Evolutionary conservation across 2,797 vertebrate genomes (phyloP).

Genomic region (Lates japonicus): DNA sequence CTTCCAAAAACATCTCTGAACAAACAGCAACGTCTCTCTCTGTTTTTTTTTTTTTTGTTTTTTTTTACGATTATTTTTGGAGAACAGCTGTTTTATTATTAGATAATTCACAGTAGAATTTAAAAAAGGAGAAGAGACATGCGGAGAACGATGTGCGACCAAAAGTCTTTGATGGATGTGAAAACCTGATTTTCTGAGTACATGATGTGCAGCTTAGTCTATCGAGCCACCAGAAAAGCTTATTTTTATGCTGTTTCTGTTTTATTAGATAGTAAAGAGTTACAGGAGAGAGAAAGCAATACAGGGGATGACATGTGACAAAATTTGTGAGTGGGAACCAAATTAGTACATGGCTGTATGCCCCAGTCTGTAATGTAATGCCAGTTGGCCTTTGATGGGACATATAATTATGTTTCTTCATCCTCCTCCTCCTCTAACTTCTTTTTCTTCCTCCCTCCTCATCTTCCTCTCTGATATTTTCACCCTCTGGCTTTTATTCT

Average conservation of each 20-base stretch:
- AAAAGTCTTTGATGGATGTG: constrained; percentile 2
- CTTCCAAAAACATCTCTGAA: not conserved
- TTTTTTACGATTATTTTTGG: not conserved
- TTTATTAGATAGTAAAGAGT: constrained; percentile 11
- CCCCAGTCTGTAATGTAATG: not conserved
- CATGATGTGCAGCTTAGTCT: not conserved
- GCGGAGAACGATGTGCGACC: not conserved
- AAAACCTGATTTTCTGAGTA: not conserved
- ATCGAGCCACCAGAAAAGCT: not conserved
- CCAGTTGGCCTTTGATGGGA: constrained; percentile 19
- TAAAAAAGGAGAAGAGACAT: not conserved
- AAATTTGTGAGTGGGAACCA: constrained; percentile 19
- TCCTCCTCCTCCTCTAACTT: constrained; percentile 6
- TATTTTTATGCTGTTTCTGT: not conserved
- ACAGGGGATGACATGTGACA: constrained; percentile 10
- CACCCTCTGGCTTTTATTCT: not conserved
- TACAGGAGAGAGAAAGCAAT: not conserved
- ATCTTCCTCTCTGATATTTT: constrained; percentile 1
- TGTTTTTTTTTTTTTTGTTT: not conserved
- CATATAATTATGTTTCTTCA: not conserved
- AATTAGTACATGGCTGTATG: constrained; percentile 33
- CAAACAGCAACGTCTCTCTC: not conserved
- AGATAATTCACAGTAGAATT: not conserved
- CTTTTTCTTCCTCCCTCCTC: not conserved
- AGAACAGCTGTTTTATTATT: not conserved